These are phyloP conservation scores for Gobio occitaniae DNA, from an alignment of 2,797 vertebrate species.

Conservation along the genomic window DNA sequence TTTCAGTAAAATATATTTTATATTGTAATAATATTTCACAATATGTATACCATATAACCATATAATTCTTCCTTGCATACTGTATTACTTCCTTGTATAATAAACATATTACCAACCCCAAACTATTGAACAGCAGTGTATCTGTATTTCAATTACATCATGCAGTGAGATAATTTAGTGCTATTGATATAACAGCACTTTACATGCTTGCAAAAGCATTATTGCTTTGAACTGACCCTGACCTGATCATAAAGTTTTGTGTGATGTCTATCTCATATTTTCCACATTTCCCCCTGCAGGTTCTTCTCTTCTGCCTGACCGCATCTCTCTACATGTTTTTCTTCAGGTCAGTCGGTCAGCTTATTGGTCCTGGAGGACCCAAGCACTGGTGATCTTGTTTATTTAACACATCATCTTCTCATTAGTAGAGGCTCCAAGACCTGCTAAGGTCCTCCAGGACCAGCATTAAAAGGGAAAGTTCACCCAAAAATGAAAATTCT, in stretches of 20 bases:
- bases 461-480: neutral
- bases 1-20: neutral
- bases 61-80: neutral
- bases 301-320: conserved; percentile 82
- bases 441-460: neutral
- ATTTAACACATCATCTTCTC: neutral
- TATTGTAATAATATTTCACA: neutral
- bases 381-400: neutral
- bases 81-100: too few relatives aligned
- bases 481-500: neutral
- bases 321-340: conserved; percentile 83
- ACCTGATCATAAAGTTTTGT: neutral
- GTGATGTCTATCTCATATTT: neutral
- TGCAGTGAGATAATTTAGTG: neutral
- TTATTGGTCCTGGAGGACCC: neutral
- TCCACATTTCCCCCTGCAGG: conserved; percentile 60
- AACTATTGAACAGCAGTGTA: neutral
- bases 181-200: neutral
- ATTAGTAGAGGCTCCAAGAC: neutral
- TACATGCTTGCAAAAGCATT: neutral
- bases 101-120: neutral
- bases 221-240: neutral
- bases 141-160: neutral
- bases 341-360: conserved; percentile 76
- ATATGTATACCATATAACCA: neutral